A percentile compares a stretch with the other conserved stretches of the same genome.
Conservation (phyloP, 2,113 vertebrate species). For the Dipodomys spectabilis region DNA sequence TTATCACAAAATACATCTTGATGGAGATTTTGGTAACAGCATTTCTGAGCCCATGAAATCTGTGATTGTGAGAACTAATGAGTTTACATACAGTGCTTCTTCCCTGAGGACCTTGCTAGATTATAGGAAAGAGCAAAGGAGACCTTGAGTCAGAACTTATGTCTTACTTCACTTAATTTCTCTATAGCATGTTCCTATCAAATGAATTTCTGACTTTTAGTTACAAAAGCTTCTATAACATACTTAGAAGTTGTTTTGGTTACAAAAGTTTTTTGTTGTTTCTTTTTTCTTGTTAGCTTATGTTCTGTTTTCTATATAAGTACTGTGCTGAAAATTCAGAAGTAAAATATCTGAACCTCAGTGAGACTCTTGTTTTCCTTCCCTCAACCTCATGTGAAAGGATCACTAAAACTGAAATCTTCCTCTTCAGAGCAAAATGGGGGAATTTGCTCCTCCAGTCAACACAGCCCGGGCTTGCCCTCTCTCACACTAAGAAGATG, state of each 20-base stretch:
- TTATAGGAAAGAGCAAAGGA: neutral
- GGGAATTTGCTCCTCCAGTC: slow-evolving; percentile 70
- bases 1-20: neutral
- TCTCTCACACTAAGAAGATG: slow-evolving; percentile 37
- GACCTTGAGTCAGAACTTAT: neutral
- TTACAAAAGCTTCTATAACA: neutral
- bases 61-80: neutral
- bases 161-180: neutral
- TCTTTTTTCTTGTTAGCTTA: neutral
- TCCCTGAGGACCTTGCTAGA: neutral
- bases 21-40: neutral
- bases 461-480: slow-evolving; percentile 44
- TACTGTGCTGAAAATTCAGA: slow-evolving; percentile 28
- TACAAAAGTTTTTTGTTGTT: neutral
- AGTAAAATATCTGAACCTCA: slow-evolving; percentile 52
- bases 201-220: neutral
- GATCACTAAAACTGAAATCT: slow-evolving; percentile 46
- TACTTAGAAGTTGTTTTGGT: neutral
- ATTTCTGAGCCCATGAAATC: neutral
- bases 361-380: slow-evolving; percentile 21
- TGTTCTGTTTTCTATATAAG: slow-evolving; percentile 34
- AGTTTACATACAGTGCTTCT: neutral
- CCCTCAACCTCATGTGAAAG: neutral
- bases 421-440: slow-evolving; percentile 71
- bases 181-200: slow-evolving; percentile 1